Evolutionary conservation across 2,888 invertebrate genomes (phyloP).

Genomic region (Diloba caeruleocephala): DNA sequence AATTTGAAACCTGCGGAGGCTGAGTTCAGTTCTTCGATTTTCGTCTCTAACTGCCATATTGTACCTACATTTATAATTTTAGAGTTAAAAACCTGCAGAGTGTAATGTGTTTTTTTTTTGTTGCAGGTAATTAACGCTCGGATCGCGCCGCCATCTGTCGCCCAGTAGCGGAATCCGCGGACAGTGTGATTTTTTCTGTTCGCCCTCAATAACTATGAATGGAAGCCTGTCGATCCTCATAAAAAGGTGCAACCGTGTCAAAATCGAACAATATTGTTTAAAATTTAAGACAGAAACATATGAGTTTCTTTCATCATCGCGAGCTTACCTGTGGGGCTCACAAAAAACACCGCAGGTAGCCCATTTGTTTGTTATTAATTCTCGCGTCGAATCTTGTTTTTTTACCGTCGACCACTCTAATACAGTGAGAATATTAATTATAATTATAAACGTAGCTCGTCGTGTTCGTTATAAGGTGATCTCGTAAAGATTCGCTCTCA

Average conservation of each 20-base stretch:
- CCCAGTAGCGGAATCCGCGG: slow-evolving; percentile 69
- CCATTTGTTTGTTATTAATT: slow-evolving; percentile 90
- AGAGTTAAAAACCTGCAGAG: slow-evolving; percentile 36
- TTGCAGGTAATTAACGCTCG: slow-evolving; percentile 63
- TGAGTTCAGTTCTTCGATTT: slow-evolving; percentile 38
- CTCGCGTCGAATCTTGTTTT: slow-evolving; percentile 86
- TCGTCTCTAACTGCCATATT: slow-evolving; percentile 29
- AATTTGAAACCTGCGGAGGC: slow-evolving; percentile 68
- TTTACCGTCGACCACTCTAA: slow-evolving; percentile 84
- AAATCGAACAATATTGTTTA: slow-evolving; percentile 86
- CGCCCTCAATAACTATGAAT: slow-evolving; percentile 80
- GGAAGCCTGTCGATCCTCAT: slow-evolving; percentile 68
- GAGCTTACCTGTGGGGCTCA: slow-evolving; percentile 84
- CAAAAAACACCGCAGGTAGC: slow-evolving; percentile 89
- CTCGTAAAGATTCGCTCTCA: slow-evolving; percentile 79
- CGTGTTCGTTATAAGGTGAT: slow-evolving; percentile 82
- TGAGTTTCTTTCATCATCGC: slow-evolving; percentile 85
- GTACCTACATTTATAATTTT: slow-evolving; percentile 26
- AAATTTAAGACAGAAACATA: slow-evolving; percentile 84
- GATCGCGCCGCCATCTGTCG: slow-evolving; percentile 76
- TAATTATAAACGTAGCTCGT: slow-evolving; percentile 87
- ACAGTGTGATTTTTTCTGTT: slow-evolving; percentile 67
- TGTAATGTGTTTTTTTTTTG: slow-evolving; percentile 50
- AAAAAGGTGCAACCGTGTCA: slow-evolving; percentile 87
- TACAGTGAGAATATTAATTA: slow-evolving; percentile 89